Conservation (phyloP, 2,113 vertebrate genomes). For the Sphaerodactylus townsendi region DNA sequence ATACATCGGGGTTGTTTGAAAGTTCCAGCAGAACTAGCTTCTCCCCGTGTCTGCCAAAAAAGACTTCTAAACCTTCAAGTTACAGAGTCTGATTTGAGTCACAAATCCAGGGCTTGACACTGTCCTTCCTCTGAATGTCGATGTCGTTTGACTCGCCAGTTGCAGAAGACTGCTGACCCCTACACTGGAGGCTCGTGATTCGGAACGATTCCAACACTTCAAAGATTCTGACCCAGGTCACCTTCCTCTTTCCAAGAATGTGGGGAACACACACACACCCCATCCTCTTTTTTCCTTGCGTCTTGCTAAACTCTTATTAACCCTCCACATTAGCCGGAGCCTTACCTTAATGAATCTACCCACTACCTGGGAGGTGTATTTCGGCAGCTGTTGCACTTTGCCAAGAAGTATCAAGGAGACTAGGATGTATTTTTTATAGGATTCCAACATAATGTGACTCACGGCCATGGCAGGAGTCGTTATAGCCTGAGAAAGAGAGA, state of each 20-base stretch:
- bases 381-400: constrained; percentile 96
- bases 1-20: no score
- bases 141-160: no score
- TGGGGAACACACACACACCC: not conserved
- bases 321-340: not conserved
- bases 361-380: constrained; percentile 98
- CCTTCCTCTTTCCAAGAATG: not conserved
- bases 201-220: not conserved
- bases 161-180: no score
- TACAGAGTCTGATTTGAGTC: no score
- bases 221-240: no score
- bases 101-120: no score
- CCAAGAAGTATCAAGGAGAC: constrained; percentile 98
- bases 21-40: no score
- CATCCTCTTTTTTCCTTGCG: no score
- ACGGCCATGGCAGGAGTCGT: constrained; percentile 99
- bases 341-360: constrained; percentile 98
- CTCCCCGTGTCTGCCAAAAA: no score
- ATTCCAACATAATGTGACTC: constrained; percentile 99
- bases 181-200: no score
- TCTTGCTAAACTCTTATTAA: not conserved
- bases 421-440: constrained; percentile 99
- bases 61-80: no score
- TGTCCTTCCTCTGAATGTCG: no score
- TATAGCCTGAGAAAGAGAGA: constrained; percentile 84